Evolutionary conservation across 2,113 vertebrate species (phyloP).

Genomic region (Melierax canorus): DNA sequence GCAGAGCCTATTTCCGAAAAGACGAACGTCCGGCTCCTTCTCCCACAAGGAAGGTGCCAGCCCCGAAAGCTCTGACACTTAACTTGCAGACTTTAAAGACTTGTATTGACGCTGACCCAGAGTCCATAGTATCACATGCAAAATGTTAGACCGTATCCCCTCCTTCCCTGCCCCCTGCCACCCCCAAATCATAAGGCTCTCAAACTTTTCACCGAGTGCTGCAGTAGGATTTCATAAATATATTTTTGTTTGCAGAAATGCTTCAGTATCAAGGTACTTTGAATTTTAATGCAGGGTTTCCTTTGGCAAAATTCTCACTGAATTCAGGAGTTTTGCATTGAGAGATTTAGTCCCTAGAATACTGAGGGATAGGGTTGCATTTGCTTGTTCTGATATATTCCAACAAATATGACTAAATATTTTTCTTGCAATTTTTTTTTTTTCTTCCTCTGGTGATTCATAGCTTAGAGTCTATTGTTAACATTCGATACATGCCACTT

Average conservation of each 20-base stretch:
- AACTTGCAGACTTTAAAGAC: background rate
- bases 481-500: background rate
- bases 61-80: too few species aligned
- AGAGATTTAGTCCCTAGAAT: background rate
- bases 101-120: background rate
- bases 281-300: background rate
- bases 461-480: conserved; percentile 26
- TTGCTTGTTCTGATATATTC: background rate
- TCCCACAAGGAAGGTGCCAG: too few species aligned
- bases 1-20: too few species aligned
- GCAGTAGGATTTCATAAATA: background rate
- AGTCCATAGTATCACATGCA: background rate
- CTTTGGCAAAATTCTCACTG: background rate
- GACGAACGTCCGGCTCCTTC: too few species aligned
- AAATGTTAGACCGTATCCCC: background rate
- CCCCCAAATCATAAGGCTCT: background rate
- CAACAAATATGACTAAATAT: background rate
- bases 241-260: background rate
- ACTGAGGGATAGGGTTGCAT: background rate
- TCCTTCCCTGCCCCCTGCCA: fast-evolving
- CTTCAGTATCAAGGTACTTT: background rate
- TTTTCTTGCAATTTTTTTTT: background rate
- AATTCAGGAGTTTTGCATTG: background rate
- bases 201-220: background rate
- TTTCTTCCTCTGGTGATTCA: conserved; percentile 20